Percentiles rank a stretch among this genome's conserved stretches.
Evolutionary conservation across 2,888 invertebrate genomes (phyloP).

Genomic region (Scaptodrosophila latifasciaeformis): DNA sequence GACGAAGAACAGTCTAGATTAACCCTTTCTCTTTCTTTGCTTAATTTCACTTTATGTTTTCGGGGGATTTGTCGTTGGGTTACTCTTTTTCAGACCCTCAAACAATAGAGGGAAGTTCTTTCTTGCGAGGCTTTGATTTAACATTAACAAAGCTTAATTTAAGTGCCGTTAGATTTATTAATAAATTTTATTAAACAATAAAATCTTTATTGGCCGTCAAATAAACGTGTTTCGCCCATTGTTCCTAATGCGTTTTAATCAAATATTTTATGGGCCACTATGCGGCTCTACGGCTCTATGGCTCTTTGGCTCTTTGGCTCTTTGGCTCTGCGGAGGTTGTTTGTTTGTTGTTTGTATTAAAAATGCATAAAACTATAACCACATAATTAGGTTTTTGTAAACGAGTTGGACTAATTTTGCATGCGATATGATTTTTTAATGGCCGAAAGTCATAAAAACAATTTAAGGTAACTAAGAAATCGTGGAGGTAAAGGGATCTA

Average conservation of each 20-base stretch:
- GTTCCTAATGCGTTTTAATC: slow-evolving; percentile 36
- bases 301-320: too few relatives aligned
- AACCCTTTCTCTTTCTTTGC: slow-evolving; percentile 48
- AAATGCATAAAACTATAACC: slow-evolving; percentile 67
- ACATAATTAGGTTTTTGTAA: slow-evolving; percentile 67
- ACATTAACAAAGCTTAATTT: too few relatives aligned
- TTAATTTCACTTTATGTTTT: too few relatives aligned
- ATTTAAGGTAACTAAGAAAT: background rate
- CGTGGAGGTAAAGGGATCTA: background rate
- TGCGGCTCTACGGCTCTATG: too few relatives aligned
- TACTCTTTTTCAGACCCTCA: too few relatives aligned
- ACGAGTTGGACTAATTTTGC: slow-evolving; percentile 56
- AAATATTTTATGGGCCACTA: slow-evolving; percentile 56
- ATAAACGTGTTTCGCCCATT: slow-evolving; percentile 40
- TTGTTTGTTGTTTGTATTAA: slow-evolving; percentile 50
- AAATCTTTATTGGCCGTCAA: slow-evolving; percentile 44
- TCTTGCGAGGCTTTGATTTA: slow-evolving; percentile 48
- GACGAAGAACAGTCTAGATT: slow-evolving; percentile 37
- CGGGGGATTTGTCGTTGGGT: too few relatives aligned
- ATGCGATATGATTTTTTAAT: slow-evolving; percentile 36
- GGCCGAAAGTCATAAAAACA: slow-evolving; percentile 8
- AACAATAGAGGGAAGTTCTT: too few relatives aligned
- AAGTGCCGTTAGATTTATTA: slow-evolving; percentile 60
- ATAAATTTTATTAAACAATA: slow-evolving; percentile 64
- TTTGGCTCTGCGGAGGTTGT: background rate